Evolutionary conservation across 2,888 invertebrate species (phyloP), one percentile per base, ranked within the genome.

Genomic region (Mythimna pallens): DNA sequence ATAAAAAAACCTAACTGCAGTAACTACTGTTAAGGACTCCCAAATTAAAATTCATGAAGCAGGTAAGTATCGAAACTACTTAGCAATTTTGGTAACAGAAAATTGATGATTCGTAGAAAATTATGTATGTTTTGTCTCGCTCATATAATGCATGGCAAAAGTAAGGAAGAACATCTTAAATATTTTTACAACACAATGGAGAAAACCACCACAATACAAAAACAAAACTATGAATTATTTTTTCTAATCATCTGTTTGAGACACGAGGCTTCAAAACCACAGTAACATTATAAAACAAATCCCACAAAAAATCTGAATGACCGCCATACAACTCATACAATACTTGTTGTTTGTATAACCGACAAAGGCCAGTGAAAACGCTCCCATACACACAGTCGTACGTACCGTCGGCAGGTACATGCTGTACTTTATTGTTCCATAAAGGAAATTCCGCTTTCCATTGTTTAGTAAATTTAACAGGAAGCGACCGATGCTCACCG

Each of bases 341-440:
- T 80, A 70, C 55, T 64, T 63, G 72, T 81, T 77, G 72, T 81
- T 77, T 72, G 77, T 76, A 71, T 50, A 72, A 65, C 75, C 62
- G 54, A 81, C 73, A 80, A 91, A 92, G 92, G 91, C 89, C 91
- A 90, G 91, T 91, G 94, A 93, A 93, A 93, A 92, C 91, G 89
- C 87, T 91, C 91, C 91, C 93, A 91, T 89, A 89, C 89, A 66
- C 36, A 72, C 66, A 75, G 58, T 64, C 57, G 69, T 65, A 80
- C 62, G 65, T 65, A 78, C 65, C 22, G 69, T 55, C 54, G 86
- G 87, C 55, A 66, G 85, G 87, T 87, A 80, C 74, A 77, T 87
- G 57, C 67, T 40, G 76, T 82, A 89, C 80, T 70, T 78, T 87
- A 91, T 93, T 91, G 90, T 93, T 90, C 84, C 80, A 71, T 79